Evolutionary conservation across 2,888 invertebrate species (phyloP).

Genomic region (Caprella mutica): DNA sequence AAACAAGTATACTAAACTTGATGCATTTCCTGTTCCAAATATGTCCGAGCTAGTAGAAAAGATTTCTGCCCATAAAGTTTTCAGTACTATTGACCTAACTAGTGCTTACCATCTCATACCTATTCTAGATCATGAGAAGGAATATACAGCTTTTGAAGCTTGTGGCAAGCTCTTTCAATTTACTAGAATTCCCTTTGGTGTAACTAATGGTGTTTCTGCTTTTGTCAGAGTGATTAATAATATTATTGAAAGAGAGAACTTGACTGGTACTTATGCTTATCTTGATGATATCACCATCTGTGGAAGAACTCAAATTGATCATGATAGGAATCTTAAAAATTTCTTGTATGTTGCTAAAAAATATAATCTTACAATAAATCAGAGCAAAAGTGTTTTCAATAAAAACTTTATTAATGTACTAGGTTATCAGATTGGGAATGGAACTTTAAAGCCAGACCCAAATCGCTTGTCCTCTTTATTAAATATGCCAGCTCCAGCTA

Average conservation of each 20-base stretch:
- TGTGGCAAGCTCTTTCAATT: conserved; percentile 8
- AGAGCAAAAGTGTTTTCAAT: conserved; percentile 7
- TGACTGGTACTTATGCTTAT: conserved; percentile 10
- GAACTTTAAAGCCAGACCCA: conserved; percentile 7
- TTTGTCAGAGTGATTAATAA: conserved; percentile 15
- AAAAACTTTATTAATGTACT: conserved; percentile 3
- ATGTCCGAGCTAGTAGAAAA: conserved; percentile 9
- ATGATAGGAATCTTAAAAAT: neutral
- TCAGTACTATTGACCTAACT: conserved; percentile 11
- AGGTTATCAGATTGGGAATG: conserved; percentile 10
- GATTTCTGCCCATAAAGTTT: conserved; percentile 8
- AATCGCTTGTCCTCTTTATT: neutral
- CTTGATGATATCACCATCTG: conserved; percentile 10
- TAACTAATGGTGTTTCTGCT: conserved; percentile 15
- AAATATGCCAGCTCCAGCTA: neutral
- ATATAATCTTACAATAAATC: conserved; percentile 5
- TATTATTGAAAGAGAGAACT: conserved; percentile 7
- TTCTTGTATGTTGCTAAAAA: conserved; percentile 7
- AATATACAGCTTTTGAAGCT: conserved; percentile 17
- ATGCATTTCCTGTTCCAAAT: no score
- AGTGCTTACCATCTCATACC: conserved; percentile 14
- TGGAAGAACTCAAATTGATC: no score
- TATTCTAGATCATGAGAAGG: neutral
- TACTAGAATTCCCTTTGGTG: conserved; percentile 11
- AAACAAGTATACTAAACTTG: no score